Evolutionary conservation across 2,113 vertebrate genomes (phyloP), one percentile per base, ranked within the genome.

Genomic region (Nansenia antarctica): DNA sequence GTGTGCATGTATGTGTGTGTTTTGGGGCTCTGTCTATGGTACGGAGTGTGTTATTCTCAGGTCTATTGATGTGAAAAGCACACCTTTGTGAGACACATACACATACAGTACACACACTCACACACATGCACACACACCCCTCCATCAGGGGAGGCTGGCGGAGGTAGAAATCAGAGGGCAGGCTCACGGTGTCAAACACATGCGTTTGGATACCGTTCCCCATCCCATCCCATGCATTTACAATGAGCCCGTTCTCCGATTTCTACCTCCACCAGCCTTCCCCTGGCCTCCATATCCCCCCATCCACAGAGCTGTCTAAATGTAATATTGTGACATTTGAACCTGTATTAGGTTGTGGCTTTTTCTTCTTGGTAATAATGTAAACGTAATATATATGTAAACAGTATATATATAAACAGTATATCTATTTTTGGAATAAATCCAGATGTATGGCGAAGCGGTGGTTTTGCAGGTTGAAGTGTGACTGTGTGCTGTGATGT

Each of bases 401-500:
- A 89, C 87, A 85, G 67, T 87, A 86, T 87, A 88, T 47, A 88
- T 78, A 88, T 80, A 86, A 87, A 89, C 87, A 86, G 82, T 82
- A 85, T 90, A 89, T 90, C 86, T 90, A 90, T 90, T 90, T 90
- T 89, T 90, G 80, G 82, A 87, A 87, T 86, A 86, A 89, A 84
- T 87, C 80, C 73, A 75, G 60, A 53, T 61, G 77, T 85, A 65
- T 20, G 78, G 79, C 65, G 81, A 77, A 74, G 72, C 42, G 6
- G 70, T 81, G 77, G 75, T 82, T 84, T 83, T 73, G 79, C 85
- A 79, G 85, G 79, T 78, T 72, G 77, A 73, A 61, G 59, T 14
- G 68, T 81, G 75, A 76, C 75, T 83, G 72, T 80, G 71, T 77
- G 79, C 74, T 57, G 79, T 86, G 78, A 68, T 73, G 80, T 87